Percentiles rank a stretch among this genome's conserved stretches.
Evolutionary conservation across 2,113 vertebrate species (phyloP).

Genomic region (Heterotilapia buettikoferi): DNA sequence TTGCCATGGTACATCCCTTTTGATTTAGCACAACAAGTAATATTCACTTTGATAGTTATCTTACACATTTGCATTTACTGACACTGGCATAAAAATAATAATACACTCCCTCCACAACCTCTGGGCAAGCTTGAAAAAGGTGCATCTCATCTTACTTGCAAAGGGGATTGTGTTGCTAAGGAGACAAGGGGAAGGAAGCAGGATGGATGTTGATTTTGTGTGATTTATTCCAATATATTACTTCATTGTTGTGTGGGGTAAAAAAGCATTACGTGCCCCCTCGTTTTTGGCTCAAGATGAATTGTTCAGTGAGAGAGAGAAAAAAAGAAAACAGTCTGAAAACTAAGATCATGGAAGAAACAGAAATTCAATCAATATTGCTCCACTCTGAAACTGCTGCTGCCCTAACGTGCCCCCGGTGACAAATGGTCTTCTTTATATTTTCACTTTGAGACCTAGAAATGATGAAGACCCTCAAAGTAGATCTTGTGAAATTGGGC

Average conservation of each 20-base stretch:
- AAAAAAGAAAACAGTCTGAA: slow-evolving; percentile 22
- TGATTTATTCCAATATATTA: slow-evolving; percentile 47
- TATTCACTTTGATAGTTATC: neutral
- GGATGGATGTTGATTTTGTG: slow-evolving; percentile 42
- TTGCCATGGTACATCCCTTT: neutral
- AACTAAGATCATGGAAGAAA: slow-evolving; percentile 22
- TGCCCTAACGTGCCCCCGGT: neutral
- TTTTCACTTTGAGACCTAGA: neutral
- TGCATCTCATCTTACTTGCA: slow-evolving; percentile 55
- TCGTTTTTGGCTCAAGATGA: neutral
- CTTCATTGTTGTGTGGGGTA: slow-evolving; percentile 37
- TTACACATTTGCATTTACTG: neutral
- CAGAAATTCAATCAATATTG: slow-evolving; percentile 17
- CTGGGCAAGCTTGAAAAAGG: slow-evolving; percentile 28
- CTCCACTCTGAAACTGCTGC: neutral
- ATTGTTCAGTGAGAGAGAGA: neutral
- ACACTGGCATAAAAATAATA: neutral
- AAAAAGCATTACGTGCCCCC: slow-evolving; percentile 6
- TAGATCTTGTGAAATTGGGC: neutral
- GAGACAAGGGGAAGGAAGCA: slow-evolving; percentile 50
- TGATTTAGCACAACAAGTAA: neutral
- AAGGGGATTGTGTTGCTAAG: slow-evolving; percentile 60
- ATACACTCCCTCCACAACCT: neutral
- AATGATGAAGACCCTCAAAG: neutral
- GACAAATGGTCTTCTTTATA: slow-evolving; percentile 8